phyloP scores from a whole-genome alignment of 2,888 invertebrate species.

The Sipha maydis region DNA sequence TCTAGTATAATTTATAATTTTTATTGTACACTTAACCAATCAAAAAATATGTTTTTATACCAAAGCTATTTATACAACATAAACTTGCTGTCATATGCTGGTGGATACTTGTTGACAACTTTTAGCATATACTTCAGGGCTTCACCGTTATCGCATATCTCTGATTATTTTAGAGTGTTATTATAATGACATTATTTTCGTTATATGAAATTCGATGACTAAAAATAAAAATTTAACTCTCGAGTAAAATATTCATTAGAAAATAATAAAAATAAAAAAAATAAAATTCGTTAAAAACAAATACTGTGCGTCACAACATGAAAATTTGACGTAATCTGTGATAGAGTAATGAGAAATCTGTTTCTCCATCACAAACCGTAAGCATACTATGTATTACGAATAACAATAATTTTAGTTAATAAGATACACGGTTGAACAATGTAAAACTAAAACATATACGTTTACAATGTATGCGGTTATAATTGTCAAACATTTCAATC shows the following conservation, averaged over 20 bases:
- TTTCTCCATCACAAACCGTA: background rate
- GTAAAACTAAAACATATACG: too few species aligned
- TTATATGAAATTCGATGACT: too few species aligned
- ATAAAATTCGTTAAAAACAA: background rate
- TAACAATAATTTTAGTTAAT: too few species aligned
- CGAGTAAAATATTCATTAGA: too few species aligned
- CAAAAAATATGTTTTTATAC: background rate
- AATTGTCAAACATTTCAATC: too few species aligned
- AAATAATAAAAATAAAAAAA: background rate
- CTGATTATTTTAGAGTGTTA: background rate
- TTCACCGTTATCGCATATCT: background rate
- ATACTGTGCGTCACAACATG: background rate
- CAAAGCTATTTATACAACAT: background rate
- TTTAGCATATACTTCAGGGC: background rate
- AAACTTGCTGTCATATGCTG: background rate
- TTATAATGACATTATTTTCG: background rate
- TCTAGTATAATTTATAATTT: slow-evolving; percentile 3
- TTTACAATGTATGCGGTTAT: too few species aligned
- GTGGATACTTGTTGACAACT: background rate
- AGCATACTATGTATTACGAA: background rate
- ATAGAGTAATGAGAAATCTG: background rate
- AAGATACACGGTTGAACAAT: too few species aligned
- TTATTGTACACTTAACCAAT: background rate
- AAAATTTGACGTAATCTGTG: background rate
- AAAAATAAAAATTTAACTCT: background rate